Evolutionary conservation across 2,888 invertebrate species (phyloP).

Genomic region (Amphipoea lucens): DNA sequence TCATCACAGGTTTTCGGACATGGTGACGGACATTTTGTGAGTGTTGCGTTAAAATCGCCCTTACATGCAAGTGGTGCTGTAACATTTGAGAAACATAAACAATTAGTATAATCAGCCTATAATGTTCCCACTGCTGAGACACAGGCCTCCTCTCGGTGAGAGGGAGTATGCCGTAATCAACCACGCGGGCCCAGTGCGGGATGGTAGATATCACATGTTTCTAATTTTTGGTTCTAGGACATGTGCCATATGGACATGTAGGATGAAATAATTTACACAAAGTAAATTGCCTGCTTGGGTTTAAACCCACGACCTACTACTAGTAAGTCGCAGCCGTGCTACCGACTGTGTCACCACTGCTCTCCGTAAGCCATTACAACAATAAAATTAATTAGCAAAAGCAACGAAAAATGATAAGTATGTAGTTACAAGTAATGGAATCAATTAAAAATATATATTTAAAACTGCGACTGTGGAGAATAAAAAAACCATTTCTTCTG

Average conservation of each 20-base stretch:
- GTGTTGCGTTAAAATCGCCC: conserved; percentile 37
- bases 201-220: neutral
- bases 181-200: neutral
- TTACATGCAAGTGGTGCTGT: conserved; percentile 26
- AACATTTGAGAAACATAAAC: neutral
- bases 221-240: neutral
- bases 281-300: neutral
- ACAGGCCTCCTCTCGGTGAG: neutral
- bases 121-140: neutral
- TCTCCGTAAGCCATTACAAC: neutral
- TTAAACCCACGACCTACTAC: neutral
- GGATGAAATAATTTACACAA: neutral
- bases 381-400: neutral
- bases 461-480: neutral
- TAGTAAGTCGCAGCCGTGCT: neutral
- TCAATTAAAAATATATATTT: neutral
- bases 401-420: neutral
- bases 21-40: conserved; percentile 58
- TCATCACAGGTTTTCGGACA: conserved; percentile 67
- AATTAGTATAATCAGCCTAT: neutral
- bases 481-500: neutral
- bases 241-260: no score
- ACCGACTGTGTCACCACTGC: neutral
- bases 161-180: neutral
- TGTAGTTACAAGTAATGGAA: neutral